Conservation (phyloP, 2,888 invertebrate genomes). For the Hipparchia semele region DNA sequence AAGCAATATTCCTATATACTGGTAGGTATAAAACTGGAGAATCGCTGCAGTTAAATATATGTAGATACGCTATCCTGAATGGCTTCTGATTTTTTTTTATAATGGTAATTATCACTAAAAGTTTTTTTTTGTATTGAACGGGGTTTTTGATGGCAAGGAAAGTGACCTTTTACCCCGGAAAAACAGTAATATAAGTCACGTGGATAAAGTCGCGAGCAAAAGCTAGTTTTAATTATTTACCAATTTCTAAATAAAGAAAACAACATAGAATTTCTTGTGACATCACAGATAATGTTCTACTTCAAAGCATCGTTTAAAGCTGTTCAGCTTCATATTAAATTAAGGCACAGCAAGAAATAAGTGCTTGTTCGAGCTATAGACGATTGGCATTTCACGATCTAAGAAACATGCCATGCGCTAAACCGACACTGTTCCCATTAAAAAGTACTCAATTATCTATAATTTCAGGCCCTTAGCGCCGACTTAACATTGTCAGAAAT, state of each 20-base stretch:
- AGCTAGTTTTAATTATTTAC: too few relatives aligned
- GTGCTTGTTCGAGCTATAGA: slow-evolving; percentile 40
- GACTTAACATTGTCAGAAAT: slow-evolving; percentile 29
- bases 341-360: slow-evolving; percentile 45
- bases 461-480: slow-evolving; percentile 25
- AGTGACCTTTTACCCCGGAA: too few relatives aligned
- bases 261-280: background rate
- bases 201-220: too few relatives aligned
- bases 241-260: background rate
- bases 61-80: too few relatives aligned
- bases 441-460: slow-evolving; percentile 31
- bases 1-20: too few relatives aligned
- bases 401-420: slow-evolving; percentile 32
- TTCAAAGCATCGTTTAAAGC: background rate
- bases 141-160: too few relatives aligned
- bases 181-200: too few relatives aligned
- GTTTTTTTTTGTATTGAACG: too few relatives aligned
- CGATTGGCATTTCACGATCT: slow-evolving; percentile 65
- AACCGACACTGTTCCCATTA: slow-evolving; percentile 26
- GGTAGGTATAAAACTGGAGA: too few relatives aligned
- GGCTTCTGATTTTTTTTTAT: background rate
- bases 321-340: background rate
- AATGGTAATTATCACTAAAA: too few relatives aligned
- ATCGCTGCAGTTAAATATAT: background rate
- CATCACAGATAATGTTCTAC: background rate